A percentile compares a stretch with the other conserved stretches of the same genome.
phyloP scores from a whole-genome alignment of 2,797 vertebrate species.

The Mormyrops attenuatus region DNA sequence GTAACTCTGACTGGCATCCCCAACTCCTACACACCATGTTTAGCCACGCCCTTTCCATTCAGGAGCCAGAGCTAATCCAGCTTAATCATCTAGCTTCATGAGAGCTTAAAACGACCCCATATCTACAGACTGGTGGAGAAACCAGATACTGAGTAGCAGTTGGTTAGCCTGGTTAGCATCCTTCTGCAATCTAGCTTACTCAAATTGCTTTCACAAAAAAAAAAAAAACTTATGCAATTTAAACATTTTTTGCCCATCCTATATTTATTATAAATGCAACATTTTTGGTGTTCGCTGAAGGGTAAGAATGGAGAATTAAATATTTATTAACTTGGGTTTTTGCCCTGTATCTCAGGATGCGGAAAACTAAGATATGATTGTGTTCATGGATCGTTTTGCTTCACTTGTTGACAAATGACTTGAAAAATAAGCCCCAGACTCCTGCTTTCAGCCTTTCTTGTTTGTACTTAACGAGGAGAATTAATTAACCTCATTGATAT shows the following conservation, averaged over 20 bases:
- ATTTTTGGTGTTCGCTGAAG: constrained; percentile 14
- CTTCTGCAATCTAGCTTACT: constrained; percentile 1
- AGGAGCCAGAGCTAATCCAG: not conserved
- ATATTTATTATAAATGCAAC: not conserved
- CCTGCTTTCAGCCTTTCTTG: constrained; percentile 41
- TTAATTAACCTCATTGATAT: constrained; percentile 67
- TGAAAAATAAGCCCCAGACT: constrained; percentile 42
- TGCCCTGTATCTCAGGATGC: constrained; percentile 36
- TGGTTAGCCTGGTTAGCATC: not conserved
- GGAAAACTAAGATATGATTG: constrained; percentile 48
- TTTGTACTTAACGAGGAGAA: constrained; percentile 63
- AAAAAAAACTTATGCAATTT: not conserved
- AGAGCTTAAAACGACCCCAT: not conserved
- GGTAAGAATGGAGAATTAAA: constrained; percentile 31
- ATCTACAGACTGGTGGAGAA: not conserved
- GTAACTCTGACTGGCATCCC: not conserved
- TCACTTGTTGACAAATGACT: constrained; percentile 33
- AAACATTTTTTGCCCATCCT: not conserved
- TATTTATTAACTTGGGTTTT: constrained; percentile 39
- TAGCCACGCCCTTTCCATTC: not conserved
- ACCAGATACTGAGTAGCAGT: not conserved
- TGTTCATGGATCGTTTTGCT: constrained; percentile 35
- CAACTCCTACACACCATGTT: not conserved
- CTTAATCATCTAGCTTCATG: not conserved
- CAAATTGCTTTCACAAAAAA: not conserved